Conservation (phyloP, 2,888 invertebrate genomes). For the Tinea pellionella region DNA sequence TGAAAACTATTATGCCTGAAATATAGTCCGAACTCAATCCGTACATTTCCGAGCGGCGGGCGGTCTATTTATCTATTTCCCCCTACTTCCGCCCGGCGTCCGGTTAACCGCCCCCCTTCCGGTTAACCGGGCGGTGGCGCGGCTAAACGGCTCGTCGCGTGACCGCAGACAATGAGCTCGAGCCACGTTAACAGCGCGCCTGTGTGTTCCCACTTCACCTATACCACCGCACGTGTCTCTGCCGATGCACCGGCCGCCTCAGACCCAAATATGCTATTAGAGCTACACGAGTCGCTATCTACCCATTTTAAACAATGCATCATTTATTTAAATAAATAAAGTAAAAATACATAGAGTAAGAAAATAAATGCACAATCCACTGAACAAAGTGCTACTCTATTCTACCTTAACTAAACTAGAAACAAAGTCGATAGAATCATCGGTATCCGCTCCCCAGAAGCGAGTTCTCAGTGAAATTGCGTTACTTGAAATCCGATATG, state of each 20-base stretch:
- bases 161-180: constrained; percentile 70
- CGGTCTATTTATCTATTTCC: constrained; percentile 70
- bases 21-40: constrained; percentile 68
- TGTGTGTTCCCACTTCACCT: constrained; percentile 65
- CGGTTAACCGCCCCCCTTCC: constrained; percentile 70
- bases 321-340: constrained; percentile 11
- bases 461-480: constrained; percentile 31
- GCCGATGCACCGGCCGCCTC: too few species aligned
- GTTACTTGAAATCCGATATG: constrained; percentile 59
- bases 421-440: background rate
- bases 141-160: constrained; percentile 71
- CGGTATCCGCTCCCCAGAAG: constrained; percentile 3
- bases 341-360: background rate
- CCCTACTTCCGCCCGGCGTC: constrained; percentile 68
- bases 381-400: too few species aligned
- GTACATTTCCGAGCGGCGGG: constrained; percentile 68
- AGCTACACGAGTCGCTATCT: too few species aligned
- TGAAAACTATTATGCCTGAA: constrained; percentile 68
- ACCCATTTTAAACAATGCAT: too few species aligned
- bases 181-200: constrained; percentile 67
- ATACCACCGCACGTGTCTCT: constrained; percentile 40
- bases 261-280: too few species aligned
- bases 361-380: too few species aligned
- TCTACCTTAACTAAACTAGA: background rate
- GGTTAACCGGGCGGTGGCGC: constrained; percentile 66